A percentile compares a stretch with the other conserved stretches of the same genome.
These are phyloP conservation scores for Trileptium ribeirensis DNA, from an alignment of 2,888 invertebrate genomes.

Conservation along the genomic window DNA sequence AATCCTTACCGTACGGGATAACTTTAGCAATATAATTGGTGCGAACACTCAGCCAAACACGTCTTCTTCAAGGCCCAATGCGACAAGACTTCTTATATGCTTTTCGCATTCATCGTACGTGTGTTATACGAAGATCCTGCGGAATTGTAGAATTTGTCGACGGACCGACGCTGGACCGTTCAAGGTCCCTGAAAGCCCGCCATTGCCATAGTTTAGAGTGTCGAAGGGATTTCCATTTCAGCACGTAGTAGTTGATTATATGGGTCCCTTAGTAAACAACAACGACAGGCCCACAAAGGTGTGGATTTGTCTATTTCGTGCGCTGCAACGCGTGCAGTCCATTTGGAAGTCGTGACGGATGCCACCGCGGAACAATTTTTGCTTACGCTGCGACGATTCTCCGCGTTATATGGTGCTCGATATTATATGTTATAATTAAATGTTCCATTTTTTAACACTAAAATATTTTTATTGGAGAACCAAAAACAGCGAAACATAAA, in stretches of 20 bases:
- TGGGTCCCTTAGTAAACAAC: neutral
- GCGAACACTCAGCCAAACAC: neutral
- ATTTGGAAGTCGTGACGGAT: neutral
- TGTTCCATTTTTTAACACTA: too few relatives aligned
- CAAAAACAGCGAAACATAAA: too few relatives aligned
- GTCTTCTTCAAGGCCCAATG: neutral
- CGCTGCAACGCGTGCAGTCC: neutral
- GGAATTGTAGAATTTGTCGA: neutral
- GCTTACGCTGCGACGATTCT: neutral
- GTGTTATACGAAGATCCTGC: neutral
- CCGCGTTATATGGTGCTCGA: neutral
- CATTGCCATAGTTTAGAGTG: neutral
- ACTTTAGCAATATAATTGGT: neutral
- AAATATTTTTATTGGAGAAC: too few relatives aligned
- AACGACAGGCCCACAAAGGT: too few relatives aligned
- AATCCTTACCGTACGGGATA: neutral
- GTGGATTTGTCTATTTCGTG: too few relatives aligned
- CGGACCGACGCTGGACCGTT: neutral
- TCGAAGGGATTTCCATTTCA: neutral
- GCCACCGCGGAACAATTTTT: neutral
- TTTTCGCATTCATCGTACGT: conserved; percentile 12
- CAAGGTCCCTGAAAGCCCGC: neutral
- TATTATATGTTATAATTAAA: too few relatives aligned
- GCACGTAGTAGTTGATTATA: neutral
- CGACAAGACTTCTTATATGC: neutral